Percentiles rank a stretch among this genome's conserved stretches.
Evolutionary conservation across 2,888 invertebrate species (phyloP).

Genomic region (Pristionchus maxplancki): DNA sequence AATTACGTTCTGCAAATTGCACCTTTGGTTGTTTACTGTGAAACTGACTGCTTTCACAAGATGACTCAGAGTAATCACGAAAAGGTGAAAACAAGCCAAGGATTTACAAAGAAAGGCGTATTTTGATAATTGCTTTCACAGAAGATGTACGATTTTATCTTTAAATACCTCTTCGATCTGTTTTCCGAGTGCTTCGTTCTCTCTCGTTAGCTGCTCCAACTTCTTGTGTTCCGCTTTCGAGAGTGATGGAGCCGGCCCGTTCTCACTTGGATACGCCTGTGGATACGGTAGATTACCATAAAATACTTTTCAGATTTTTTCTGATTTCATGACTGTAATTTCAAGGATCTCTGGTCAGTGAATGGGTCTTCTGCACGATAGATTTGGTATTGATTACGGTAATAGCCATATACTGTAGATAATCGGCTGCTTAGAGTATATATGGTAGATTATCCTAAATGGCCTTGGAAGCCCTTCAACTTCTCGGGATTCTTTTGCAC

Average conservation of each 20-base stretch:
- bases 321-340: no score
- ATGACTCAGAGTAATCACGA: not conserved
- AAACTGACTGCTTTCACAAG: no score
- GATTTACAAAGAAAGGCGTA: no score
- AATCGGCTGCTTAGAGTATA: no score
- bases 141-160: no score
- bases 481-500: not conserved
- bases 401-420: no score
- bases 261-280: conserved; percentile 61
- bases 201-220: conserved; percentile 91
- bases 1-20: no score
- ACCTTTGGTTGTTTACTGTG: no score
- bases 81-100: not conserved
- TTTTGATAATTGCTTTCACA: no score
- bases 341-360: not conserved
- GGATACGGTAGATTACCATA: not conserved
- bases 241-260: conserved; percentile 55
- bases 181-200: conserved; percentile 96
- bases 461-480: not conserved
- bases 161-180: conserved; percentile 85
- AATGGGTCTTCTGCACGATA: no score
- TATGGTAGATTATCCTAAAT: not conserved
- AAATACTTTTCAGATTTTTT: no score
- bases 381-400: not conserved
- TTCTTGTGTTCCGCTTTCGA: conserved; percentile 85